Base-by-base conservation (phyloP, 2,888 invertebrate genomes). In the Emesis russula region DNA sequence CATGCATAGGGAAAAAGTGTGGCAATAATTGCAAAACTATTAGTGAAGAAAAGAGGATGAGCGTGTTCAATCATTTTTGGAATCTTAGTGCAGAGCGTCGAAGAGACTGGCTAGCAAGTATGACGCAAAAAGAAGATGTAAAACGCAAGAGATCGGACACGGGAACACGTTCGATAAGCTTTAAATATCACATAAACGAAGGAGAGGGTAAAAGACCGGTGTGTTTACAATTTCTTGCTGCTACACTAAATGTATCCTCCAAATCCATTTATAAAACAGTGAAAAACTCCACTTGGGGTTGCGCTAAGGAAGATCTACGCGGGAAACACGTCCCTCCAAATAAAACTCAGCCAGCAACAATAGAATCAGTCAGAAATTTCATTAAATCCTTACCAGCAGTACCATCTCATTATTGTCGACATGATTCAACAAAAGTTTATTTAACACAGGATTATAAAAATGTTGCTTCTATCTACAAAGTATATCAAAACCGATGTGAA, bases 41-140 rank as follows among this genome's bases (percentile, higher is more conserved):
- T n/a, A 71, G 36, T 41, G 38, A 71, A 87, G 80, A 81, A 73
- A 89, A 48, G 48, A 82, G 90, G 48, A 68, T 41, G 18, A 77
- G 36, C 13, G n/a, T 92, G 18, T 92, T 90, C 71, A 31, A 68
- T 48, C 73, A 88, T 80, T 92, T 78, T 81, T 87, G 84, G 91
- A 75, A 53, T 15, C 53, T 87, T 79, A 38, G 15, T 71, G 71
- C 71, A 38, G 71, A 71, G 18, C 71, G 71, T 36, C 36, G 38
- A 71, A 36, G 71, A 41, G 36, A 71, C 38, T 71, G 71, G 71
- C n/a, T 71, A 71, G 71, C 38, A 38, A 71, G 36, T 38, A 71
- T 71, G 71, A 38, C 71, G n/a, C 36, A 36, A 6, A 71, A 71
- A 15, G 18, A 71, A 41, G 71, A 71, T 38, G 71, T 71, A 13